These are phyloP conservation scores for Pristis pectinata DNA, from an alignment of 2,797 vertebrate genomes.

Conservation along the genomic window DNA sequence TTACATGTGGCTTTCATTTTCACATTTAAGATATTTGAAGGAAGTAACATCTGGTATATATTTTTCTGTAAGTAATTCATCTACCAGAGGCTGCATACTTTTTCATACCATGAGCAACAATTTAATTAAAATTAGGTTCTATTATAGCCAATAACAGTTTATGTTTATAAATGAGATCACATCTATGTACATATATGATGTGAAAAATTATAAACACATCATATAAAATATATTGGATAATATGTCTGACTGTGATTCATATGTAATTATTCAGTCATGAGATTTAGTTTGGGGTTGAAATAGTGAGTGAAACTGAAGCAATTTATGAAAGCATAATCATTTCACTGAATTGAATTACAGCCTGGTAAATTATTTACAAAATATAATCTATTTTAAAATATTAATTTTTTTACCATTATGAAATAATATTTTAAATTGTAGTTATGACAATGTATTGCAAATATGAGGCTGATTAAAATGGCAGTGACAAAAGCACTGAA, in stretches of 20 bases:
- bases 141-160: background rate
- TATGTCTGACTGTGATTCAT: background rate
- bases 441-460: background rate
- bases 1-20: slow-evolving; percentile 37
- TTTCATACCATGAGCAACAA: slow-evolving; percentile 2
- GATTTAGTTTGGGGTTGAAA: background rate
- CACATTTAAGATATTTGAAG: slow-evolving; percentile 32
- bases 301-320: background rate
- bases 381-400: background rate
- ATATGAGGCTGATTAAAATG: background rate
- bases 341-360: background rate
- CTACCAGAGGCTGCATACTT: slow-evolving; percentile 24
- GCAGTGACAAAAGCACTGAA: background rate
- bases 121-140: slow-evolving; percentile 10
- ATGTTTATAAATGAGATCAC: slow-evolving; percentile 1
- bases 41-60: slow-evolving; percentile 37
- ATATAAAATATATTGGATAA: background rate
- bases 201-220: background rate
- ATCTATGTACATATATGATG: background rate
- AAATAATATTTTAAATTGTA: background rate
- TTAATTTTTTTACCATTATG: background rate
- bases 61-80: slow-evolving; percentile 35
- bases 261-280: background rate
- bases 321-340: background rate
- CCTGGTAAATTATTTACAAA: background rate